Evolutionary conservation across 2,797 vertebrate species (phyloP).

Genomic region (Argyrosomus regius): DNA sequence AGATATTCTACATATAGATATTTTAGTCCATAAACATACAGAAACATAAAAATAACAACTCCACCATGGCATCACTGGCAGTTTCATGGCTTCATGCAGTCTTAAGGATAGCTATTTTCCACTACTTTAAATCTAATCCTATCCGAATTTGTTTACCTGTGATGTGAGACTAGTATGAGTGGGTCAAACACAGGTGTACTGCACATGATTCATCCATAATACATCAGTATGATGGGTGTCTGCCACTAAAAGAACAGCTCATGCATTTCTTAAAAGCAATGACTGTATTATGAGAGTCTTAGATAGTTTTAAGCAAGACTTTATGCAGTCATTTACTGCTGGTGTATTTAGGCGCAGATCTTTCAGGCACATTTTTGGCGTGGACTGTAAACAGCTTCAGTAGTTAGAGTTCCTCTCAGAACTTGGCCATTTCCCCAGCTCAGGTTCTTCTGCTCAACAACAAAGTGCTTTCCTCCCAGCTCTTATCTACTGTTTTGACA

Average conservation of each 20-base stretch:
- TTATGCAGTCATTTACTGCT: neutral
- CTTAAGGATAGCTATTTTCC: no score
- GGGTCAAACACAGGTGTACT: neutral
- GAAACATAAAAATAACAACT: no score
- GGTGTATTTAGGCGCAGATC: neutral
- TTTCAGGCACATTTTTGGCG: constrained; percentile 5
- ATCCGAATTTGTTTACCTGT: no score
- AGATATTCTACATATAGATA: no score
- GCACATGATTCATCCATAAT: neutral
- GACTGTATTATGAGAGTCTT: neutral
- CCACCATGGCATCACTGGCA: no score
- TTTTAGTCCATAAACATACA: neutral
- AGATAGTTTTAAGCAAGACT: no score
- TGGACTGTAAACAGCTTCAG: constrained; percentile 8
- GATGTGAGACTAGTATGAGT: neutral
- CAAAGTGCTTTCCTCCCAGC: constrained; percentile 6
- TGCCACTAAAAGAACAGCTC: neutral
- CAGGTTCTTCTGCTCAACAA: constrained; percentile 32
- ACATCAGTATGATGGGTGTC: neutral
- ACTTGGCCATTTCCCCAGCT: constrained; percentile 23
- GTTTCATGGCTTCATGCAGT: no score
- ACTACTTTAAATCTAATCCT: no score
- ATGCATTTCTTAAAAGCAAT: neutral
- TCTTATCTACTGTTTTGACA: constrained; percentile 54
- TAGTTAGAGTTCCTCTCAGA: neutral